Conservation (phyloP, 2,888 invertebrate genomes). For the Cenopis cana region DNA sequence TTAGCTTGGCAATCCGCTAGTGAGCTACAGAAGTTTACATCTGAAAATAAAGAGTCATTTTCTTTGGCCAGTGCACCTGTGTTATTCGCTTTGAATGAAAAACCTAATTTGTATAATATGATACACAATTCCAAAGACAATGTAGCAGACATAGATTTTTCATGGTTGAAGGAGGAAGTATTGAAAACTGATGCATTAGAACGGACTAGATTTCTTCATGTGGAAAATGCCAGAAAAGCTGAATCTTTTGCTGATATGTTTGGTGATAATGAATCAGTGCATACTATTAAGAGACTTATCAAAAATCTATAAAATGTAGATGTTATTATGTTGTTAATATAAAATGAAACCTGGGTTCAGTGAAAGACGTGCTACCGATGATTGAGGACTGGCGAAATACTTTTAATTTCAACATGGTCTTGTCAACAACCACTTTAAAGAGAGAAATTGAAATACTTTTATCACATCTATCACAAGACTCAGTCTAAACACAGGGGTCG, state of each 20-base stretch:
- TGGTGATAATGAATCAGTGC: constrained; percentile 69
- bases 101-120: constrained; percentile 86
- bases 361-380: neutral
- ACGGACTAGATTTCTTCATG: constrained; percentile 65
- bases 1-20: constrained; percentile 91
- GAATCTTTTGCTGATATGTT: constrained; percentile 65
- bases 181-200: constrained; percentile 72
- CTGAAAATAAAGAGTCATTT: constrained; percentile 85
- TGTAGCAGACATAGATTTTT: constrained; percentile 86
- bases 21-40: constrained; percentile 76
- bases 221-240: constrained; percentile 69
- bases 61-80: constrained; percentile 93
- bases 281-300: constrained; percentile 73
- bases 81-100: constrained; percentile 91
- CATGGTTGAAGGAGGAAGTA: constrained; percentile 72
- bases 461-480: neutral
- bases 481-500: too few relatives aligned
- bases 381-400: too few relatives aligned
- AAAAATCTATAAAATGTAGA: constrained; percentile 60
- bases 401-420: too few relatives aligned
- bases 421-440: neutral
- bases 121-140: constrained; percentile 84
- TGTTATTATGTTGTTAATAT: neutral
- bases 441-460: neutral
- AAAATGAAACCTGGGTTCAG: neutral